Base-by-base conservation (phyloP, 2,888 invertebrate genomes). In the Seladonia tumulorum region DNA sequence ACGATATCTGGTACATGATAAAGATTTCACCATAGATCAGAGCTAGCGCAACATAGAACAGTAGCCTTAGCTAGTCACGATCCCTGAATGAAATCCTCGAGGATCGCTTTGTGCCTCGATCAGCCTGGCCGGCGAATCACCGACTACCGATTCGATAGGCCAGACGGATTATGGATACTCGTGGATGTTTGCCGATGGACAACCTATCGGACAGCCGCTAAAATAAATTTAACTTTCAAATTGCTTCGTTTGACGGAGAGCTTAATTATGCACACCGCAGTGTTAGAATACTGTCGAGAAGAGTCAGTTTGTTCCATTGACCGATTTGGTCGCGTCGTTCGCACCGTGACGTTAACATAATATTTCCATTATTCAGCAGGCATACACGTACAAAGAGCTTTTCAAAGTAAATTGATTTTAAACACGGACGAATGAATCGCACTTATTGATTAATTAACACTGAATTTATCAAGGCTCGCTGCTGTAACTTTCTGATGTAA, bases 21-120 rank as follows among this genome's bases (percentile, higher is more conserved):
- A 88, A 81, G 87, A 88, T 90, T 90, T 90, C 90, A 82, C 82
- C 88, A 88, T 86, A 82, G 82, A 91, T 89, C 89, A 82, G 76
- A 63, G 76, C 53, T 57, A 76, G 76, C 70, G 57, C 77, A 45
- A 18, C 77, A 57, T 66, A 57, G 73, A 76, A 87, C 89, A 63
- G 86, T 88, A 88, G 90, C 87, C 18, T 57, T 39, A 49, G 73
- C 79, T 45, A 78, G 88, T 86, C 87, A 87, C 88, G 86, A 88
- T 82, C 86, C 83, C 25, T 89, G 79, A 91, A 89, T 88, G 91
- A 88, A 88, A 83, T 85, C 73, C 71, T 57, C 68, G 57, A 42
- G 76, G 68, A 80, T 76, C 35, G 47, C 39, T 60, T 66, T 76
- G 35, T 63, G 60, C 14, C 42, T 18, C 39, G 39, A 18, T 47